Conservation (phyloP, 1,140 invertebrate genomes). For the Hyphantria cunea region DNA sequence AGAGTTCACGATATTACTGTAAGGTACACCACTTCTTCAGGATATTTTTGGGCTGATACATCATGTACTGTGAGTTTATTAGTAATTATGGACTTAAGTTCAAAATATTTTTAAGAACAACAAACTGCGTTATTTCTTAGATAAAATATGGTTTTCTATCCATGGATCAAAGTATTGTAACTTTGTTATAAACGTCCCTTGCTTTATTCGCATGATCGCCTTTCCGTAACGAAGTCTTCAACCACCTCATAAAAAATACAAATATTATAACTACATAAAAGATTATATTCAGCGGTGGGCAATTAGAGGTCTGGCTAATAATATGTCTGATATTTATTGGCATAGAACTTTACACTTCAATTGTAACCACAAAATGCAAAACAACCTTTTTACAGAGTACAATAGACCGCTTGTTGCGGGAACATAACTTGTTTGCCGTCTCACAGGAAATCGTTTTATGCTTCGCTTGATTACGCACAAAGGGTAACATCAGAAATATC, state of each 20-base stretch:
- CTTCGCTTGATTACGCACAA: constrained; percentile 40
- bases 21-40: too few relatives aligned
- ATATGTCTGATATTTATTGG: constrained; percentile 8
- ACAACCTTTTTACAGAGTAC: constrained; percentile 36
- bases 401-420: constrained; percentile 18
- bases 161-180: constrained; percentile 11
- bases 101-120: too few relatives aligned
- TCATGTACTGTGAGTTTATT: too few relatives aligned
- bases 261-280: too few relatives aligned
- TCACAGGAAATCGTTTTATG: constrained; percentile 64
- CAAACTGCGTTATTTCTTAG: too few relatives aligned
- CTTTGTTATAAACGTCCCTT: constrained; percentile 29
- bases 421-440: constrained; percentile 14
- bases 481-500: constrained; percentile 5
- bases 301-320: background rate
- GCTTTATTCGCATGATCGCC: constrained; percentile 32
- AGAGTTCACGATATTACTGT: too few relatives aligned
- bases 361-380: constrained; percentile 50
- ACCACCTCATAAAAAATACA: too few relatives aligned
- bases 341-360: constrained; percentile 13
- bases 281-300: too few relatives aligned
- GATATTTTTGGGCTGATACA: too few relatives aligned
- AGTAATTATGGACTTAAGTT: too few relatives aligned
- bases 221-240: background rate
- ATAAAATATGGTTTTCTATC: too few relatives aligned